Percentiles rank a stretch among this genome's conserved stretches.
These are phyloP conservation scores for Zygogramma bicolorata DNA, from an alignment of 2,888 invertebrate genomes.

Conservation along the genomic window DNA sequence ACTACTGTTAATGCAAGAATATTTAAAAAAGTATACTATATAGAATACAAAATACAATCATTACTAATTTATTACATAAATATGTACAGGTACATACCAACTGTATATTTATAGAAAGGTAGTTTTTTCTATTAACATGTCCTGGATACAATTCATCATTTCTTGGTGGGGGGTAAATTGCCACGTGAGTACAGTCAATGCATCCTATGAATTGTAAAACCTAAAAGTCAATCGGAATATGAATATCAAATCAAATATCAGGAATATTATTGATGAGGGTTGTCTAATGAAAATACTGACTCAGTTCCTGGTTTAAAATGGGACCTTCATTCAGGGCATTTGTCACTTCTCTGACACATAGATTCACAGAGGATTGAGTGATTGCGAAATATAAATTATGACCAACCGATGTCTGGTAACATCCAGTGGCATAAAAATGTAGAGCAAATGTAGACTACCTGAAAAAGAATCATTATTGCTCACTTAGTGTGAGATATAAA, in stretches of 20 bases:
- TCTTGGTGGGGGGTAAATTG: slow-evolving; percentile 20
- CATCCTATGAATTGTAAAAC: background rate
- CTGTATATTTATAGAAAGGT: slow-evolving; percentile 13
- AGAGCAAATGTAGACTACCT: slow-evolving; percentile 28
- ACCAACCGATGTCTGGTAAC: slow-evolving; percentile 29
- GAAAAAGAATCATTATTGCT: background rate
- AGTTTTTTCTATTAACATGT: slow-evolving; percentile 14
- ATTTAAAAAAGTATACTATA: no score
- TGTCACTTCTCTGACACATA: slow-evolving; percentile 21
- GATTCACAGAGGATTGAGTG: slow-evolving; percentile 27
- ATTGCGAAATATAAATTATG: slow-evolving; percentile 21
- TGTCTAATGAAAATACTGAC: background rate
- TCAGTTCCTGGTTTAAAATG: slow-evolving; percentile 13
- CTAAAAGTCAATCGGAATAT: background rate
- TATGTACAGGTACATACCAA: slow-evolving; percentile 3
- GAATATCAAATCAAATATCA: no score
- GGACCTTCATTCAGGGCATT: slow-evolving; percentile 26
- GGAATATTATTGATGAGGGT: background rate
- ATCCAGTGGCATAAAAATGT: slow-evolving; percentile 28
- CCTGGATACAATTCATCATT: slow-evolving; percentile 11
- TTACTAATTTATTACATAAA: background rate
- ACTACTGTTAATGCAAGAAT: no score
- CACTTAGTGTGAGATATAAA: background rate
- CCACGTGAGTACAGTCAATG: slow-evolving; percentile 13
- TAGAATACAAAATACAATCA: slow-evolving; percentile 2